A percentile compares a stretch with the other conserved stretches of the same genome.
Conservation (phyloP, 2,888 invertebrate species). For the Sarcophaga carnaria region DNA sequence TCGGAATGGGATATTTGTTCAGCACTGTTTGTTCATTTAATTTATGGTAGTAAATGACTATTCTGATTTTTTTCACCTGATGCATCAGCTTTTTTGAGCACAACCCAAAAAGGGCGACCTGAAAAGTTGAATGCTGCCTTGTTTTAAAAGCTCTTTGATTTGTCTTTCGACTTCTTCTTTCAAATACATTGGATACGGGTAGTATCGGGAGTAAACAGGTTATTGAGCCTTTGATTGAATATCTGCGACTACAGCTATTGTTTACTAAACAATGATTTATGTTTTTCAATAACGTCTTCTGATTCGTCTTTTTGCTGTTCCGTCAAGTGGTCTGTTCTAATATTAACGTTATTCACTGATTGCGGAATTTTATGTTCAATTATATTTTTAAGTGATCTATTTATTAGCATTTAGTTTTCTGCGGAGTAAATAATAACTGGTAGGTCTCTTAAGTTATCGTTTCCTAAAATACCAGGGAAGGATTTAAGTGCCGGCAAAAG, state of each 20-base stretch:
- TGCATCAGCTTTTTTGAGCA: slow-evolving; percentile 1
- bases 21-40: neutral
- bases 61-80: slow-evolving; percentile 3
- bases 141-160: slow-evolving; percentile 13
- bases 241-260: neutral
- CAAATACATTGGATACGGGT: slow-evolving; percentile 14
- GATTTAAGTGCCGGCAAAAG: neutral
- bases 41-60: neutral
- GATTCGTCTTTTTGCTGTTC: neutral
- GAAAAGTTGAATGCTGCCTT: slow-evolving; percentile 18
- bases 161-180: slow-evolving; percentile 32
- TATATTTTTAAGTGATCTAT: neutral
- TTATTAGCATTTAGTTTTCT: slow-evolving; percentile 8
- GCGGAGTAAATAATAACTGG: too few relatives aligned
- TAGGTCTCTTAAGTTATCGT: too few relatives aligned
- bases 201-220: slow-evolving; percentile 20
- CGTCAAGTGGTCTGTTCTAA: slow-evolving; percentile 32
- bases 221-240: slow-evolving; percentile 3
- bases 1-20: slow-evolving; percentile 37
- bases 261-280: neutral
- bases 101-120: slow-evolving; percentile 23
- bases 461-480: too few relatives aligned
- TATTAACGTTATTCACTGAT: slow-evolving; percentile 25
- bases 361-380: slow-evolving; percentile 11
- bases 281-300: too few relatives aligned